phyloP scores from a whole-genome alignment of 1,140 invertebrate genomes.

The Dolichoris vasculosae region DNA sequence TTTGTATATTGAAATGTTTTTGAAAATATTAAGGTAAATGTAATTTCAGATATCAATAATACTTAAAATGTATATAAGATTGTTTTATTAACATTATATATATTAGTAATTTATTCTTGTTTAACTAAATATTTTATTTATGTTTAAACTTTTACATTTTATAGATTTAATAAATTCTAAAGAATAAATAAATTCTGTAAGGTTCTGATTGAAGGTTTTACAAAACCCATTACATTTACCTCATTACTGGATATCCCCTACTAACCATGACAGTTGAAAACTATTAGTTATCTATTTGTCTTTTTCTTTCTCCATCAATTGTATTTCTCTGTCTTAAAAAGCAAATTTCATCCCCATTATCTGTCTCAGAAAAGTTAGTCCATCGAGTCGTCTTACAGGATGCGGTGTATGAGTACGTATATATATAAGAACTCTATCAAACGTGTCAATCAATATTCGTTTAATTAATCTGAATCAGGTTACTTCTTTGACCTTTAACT shows the following conservation, averaged over 20 bases:
- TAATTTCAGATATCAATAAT: no score
- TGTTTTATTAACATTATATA: no score
- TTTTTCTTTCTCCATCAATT: neutral
- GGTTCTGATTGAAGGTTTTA: no score
- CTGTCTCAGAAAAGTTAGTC: neutral
- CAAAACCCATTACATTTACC: neutral
- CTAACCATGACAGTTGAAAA: constrained; percentile 19
- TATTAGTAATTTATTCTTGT: no score
- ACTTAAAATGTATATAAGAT: no score
- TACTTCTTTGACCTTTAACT: constrained; percentile 3
- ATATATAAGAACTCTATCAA: constrained; percentile 25
- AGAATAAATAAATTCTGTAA: no score
- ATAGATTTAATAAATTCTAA: no score
- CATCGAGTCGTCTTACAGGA: constrained; percentile 13
- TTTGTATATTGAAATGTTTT: no score
- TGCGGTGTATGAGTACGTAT: neutral
- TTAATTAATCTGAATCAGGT: constrained; percentile 52
- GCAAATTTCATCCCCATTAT: neutral
- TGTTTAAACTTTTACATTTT: no score
- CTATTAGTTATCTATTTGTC: neutral
- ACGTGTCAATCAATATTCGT: constrained; percentile 41
- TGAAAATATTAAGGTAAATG: no score
- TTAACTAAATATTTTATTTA: no score
- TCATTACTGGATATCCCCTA: neutral
- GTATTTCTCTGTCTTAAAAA: neutral